These are phyloP conservation scores for Scartelaos histophorus DNA, from an alignment of 2,113 vertebrate genomes.

Conservation along the genomic window DNA sequence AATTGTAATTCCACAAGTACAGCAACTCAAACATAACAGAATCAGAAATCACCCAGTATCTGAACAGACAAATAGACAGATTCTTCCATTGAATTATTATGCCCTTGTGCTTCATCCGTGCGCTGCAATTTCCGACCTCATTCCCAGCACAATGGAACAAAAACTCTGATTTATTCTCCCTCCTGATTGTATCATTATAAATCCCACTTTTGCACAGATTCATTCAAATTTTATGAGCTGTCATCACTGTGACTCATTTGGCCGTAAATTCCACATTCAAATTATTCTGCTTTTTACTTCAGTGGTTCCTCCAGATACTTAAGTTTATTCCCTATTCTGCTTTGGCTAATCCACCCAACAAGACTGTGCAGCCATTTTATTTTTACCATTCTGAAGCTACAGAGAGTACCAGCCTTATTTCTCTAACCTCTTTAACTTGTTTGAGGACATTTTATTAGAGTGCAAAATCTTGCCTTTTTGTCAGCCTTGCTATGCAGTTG, in stretches of 20 bases:
- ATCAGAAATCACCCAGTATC: constrained; percentile 15
- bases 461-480: background rate
- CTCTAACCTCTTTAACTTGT: background rate
- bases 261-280: constrained; percentile 30
- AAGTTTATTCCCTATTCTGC: constrained; percentile 15
- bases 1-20: background rate
- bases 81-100: constrained; percentile 42
- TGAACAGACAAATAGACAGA: constrained; percentile 32
- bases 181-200: constrained; percentile 47
- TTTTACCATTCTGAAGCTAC: constrained; percentile 4
- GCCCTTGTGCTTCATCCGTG: constrained; percentile 42
- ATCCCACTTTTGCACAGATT: constrained; percentile 45
- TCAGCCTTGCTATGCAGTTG: constrained; percentile 11
- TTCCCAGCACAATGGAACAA: constrained; percentile 38
- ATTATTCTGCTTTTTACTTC: constrained; percentile 36
- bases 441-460: background rate
- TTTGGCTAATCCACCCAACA: constrained; percentile 4
- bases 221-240: constrained; percentile 49
- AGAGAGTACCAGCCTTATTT: background rate
- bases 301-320: background rate
- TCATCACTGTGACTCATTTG: constrained; percentile 41
- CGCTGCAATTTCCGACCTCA: constrained; percentile 47
- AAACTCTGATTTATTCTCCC: constrained; percentile 46
- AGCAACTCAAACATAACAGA: constrained; percentile 7
- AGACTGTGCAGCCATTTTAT: background rate